Conservation (phyloP, 2,888 invertebrate genomes). For the Dicyrtomina minuta region DNA sequence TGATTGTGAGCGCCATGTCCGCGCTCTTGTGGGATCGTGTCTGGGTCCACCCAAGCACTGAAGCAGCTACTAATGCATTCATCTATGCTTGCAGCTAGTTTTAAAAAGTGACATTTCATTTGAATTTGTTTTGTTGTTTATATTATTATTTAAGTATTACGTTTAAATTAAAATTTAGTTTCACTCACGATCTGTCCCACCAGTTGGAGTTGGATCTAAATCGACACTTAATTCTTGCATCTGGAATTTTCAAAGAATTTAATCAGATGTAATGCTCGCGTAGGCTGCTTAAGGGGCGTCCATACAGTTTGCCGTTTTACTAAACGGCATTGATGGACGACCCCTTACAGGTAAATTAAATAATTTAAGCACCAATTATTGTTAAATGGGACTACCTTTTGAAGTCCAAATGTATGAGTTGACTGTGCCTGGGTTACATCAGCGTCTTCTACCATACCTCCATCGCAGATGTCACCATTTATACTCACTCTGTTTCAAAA, state of each 20-base stretch:
- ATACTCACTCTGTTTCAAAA: constrained; percentile 13
- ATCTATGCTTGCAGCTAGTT: background rate
- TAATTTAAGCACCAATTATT: background rate
- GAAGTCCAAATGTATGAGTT: background rate
- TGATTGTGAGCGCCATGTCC: background rate
- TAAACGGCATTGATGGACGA: background rate
- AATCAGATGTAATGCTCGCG: no score
- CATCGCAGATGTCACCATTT: constrained; percentile 9
- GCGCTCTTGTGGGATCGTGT: background rate
- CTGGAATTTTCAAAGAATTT: no score
- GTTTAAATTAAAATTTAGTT: no score
- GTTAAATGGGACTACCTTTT: no score
- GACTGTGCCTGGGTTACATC: background rate
- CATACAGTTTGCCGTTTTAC: no score
- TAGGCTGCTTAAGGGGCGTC: no score
- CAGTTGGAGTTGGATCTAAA: no score
- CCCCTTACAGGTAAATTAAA: constrained; percentile 8
- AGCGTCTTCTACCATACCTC: constrained; percentile 12
- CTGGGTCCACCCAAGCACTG: background rate
- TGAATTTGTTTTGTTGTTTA: background rate
- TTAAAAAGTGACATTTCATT: background rate
- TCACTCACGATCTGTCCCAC: no score
- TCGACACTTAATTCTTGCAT: no score
- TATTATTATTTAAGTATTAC: no score
- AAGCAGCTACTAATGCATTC: background rate